phyloP scores from a whole-genome alignment of 2,888 invertebrate species.

The Latrodectus elegans region DNA sequence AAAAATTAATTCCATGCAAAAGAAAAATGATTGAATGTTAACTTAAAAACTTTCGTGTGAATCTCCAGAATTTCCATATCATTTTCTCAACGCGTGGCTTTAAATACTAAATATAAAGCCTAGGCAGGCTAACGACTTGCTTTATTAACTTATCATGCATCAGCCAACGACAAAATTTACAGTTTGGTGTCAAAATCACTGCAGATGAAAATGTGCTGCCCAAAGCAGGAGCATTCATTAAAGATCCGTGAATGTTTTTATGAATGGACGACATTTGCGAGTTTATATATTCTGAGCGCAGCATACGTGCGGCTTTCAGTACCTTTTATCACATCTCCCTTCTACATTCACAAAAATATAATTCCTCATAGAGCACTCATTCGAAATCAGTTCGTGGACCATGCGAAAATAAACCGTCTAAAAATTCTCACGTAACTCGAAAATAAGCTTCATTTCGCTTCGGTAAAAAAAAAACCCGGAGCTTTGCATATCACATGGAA shows the following conservation, averaged over 20 bases:
- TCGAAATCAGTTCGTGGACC: conserved; percentile 25
- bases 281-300: background rate
- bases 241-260: too few species aligned
- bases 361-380: conserved; percentile 20
- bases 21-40: background rate
- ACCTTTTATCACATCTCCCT: background rate
- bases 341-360: background rate
- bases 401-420: conserved; percentile 18
- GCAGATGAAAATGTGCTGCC: too few species aligned
- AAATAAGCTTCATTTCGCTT: conserved; percentile 3
- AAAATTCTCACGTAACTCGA: conserved; percentile 11
- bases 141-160: too few species aligned
- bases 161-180: too few species aligned
- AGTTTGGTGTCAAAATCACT: too few species aligned
- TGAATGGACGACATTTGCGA: background rate
- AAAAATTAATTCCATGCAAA: too few species aligned
- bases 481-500: conserved; percentile 31
- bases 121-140: too few species aligned
- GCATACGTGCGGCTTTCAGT: background rate
- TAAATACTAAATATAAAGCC: background rate
- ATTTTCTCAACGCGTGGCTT: background rate
- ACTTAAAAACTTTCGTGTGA: background rate
- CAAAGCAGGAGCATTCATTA: too few species aligned
- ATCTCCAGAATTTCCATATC: background rate
- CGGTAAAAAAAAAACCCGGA: background rate